Conservation (phyloP, 1,140 invertebrate genomes). For the Drosophila tsacasi region DNA sequence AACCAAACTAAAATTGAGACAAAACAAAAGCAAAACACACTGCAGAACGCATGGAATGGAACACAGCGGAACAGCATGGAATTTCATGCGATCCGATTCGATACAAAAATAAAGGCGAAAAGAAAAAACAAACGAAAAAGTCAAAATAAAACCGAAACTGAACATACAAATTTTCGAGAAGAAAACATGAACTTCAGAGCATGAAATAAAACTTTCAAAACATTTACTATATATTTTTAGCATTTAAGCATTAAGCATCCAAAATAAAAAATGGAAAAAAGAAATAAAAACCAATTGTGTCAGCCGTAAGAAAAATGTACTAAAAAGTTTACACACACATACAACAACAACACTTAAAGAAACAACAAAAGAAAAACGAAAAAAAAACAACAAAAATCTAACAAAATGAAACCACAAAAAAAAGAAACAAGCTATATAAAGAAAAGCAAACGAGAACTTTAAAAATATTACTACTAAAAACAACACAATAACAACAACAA, state of each 20-base stretch:
- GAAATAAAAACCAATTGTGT: slow-evolving; percentile 48
- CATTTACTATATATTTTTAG: slow-evolving; percentile 64
- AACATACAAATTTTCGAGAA: slow-evolving; percentile 35
- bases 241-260: slow-evolving; percentile 39
- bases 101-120: slow-evolving; percentile 22
- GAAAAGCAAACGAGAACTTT: slow-evolving; percentile 21
- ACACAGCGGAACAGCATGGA: slow-evolving; percentile 8
- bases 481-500: slow-evolving; percentile 15
- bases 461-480: slow-evolving; percentile 46
- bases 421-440: slow-evolving; percentile 19
- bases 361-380: slow-evolving; percentile 6
- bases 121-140: slow-evolving; percentile 14
- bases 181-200: slow-evolving; percentile 35
- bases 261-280: slow-evolving; percentile 41
- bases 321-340: slow-evolving; percentile 40
- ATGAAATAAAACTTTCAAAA: slow-evolving; percentile 48
- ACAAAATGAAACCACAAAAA: slow-evolving; percentile 53
- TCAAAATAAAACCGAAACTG: slow-evolving; percentile 24
- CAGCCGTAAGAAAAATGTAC: slow-evolving; percentile 51
- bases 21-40: slow-evolving; percentile 13
- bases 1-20: slow-evolving; percentile 13
- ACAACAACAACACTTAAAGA: slow-evolving; percentile 16
- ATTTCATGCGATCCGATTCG: slow-evolving; percentile 2
- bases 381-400: slow-evolving; percentile 15
- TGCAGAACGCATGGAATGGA: slow-evolving; percentile 22